Evolutionary conservation across 2,888 invertebrate genomes (phyloP), one percentile per base, ranked within the genome.

Genomic region (Strigamia transsilvanica): DNA sequence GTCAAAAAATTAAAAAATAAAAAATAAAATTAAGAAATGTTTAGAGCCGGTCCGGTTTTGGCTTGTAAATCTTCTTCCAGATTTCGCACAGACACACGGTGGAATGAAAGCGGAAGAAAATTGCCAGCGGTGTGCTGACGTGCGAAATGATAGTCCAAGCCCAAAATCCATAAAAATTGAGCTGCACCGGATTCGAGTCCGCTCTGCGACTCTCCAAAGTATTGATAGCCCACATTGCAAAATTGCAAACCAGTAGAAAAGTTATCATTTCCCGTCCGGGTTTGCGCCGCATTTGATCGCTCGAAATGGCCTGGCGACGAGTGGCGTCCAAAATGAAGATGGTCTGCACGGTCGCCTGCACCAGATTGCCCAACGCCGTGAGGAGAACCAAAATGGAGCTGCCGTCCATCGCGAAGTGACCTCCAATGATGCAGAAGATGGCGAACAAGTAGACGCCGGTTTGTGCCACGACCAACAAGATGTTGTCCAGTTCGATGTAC

Each of bases 71-170:
- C 85, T 94, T 91, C 89, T 97, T 97, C 98, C 97, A 98, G 86
- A 98, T 96, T 89, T 97, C 97, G 88, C 97, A 97, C 83, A 98
- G 90, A 87, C 97, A 97, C 1, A 98, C 97, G 1, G 97, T 96
- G 73, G 96, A 96, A 87, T 97, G 97, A 89, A 97, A 97, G 83
- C 97, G 91, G 89, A 96, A 97, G 89, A 97, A 97, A 84, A 97
- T 97, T 0, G 96, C 96, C 79, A 96, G 89, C 0, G 97, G 97
- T 93, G 96, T 96, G 0, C 95, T 95, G 1, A 97, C 95, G 87
- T 97, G 96, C 0, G 95, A 96, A 83, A 97, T 96, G 83, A 97
- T 96, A 15, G 96, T 96, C 97, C 97, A 97, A 42, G 96, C 96
- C 96, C 96, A 96, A 81, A 83, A 83, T 15, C 83, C 83, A 27